Evolutionary conservation across 2,797 vertebrate species (phyloP).

Genomic region (Megalops cyprinoides): DNA sequence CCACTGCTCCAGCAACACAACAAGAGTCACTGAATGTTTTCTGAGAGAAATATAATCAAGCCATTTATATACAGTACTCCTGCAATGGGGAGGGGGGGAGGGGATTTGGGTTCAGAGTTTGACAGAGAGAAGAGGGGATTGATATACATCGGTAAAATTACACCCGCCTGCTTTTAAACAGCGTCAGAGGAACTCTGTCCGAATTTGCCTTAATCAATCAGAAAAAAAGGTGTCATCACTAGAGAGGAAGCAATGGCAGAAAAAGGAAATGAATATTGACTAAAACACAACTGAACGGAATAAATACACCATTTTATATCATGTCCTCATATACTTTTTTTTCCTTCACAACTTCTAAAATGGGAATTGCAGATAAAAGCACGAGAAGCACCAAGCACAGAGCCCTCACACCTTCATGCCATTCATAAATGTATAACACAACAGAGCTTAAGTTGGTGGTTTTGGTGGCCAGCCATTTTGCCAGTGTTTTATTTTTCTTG

Average conservation of each 20-base stretch:
- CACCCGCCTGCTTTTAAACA: not conserved
- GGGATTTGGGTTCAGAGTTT: conserved; percentile 7
- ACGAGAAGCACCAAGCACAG: not conserved
- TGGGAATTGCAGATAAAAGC: conserved; percentile 19
- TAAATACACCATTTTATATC: conserved; percentile 18
- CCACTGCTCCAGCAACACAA: not conserved
- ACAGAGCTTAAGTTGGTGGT: conserved; percentile 29
- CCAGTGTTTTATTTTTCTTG: conserved; percentile 31
- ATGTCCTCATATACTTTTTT: conserved; percentile 12
- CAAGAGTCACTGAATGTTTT: conserved; percentile 35
- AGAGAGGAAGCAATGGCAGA: not conserved
- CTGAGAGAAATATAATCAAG: conserved; percentile 28
- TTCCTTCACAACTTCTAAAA: not conserved
- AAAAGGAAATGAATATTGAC: conserved; percentile 23
- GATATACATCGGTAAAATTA: not conserved
- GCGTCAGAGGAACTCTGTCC: conserved; percentile 26
- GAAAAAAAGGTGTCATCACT: conserved; percentile 11
- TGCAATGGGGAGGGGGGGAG: not conserved
- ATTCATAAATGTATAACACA: conserved; percentile 16
- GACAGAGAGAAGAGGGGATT: not conserved
- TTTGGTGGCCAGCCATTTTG: conserved; percentile 36
- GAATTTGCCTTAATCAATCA: conserved; percentile 39
- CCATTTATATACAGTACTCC: conserved; percentile 33
- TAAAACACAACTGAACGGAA: conserved; percentile 10
- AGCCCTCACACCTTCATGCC: not conserved